Evolutionary conservation across 1,140 invertebrate genomes (phyloP).

Genomic region (Scaptomyza graminum): DNA sequence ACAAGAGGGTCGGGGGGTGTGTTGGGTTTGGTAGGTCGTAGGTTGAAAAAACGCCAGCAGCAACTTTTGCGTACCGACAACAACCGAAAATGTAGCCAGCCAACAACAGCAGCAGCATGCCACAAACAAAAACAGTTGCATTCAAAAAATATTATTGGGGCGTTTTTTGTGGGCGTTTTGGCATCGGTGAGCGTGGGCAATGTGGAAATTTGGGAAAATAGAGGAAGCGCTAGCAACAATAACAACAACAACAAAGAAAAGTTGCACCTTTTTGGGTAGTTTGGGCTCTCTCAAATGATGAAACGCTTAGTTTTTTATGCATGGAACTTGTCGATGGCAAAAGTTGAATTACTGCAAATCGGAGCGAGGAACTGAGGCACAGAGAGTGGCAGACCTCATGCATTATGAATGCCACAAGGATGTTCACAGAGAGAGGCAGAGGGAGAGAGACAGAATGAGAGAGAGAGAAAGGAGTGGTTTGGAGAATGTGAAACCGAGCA

Average conservation of each 20-base stretch:
- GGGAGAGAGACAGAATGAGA: background rate
- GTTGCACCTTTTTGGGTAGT: constrained; percentile 41
- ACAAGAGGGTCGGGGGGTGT: constrained; percentile 1
- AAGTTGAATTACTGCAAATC: constrained; percentile 46
- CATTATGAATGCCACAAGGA: constrained; percentile 36
- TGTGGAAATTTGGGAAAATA: constrained; percentile 32
- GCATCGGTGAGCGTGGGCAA: constrained; percentile 18
- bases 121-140: constrained; percentile 24
- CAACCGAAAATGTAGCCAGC: constrained; percentile 23
- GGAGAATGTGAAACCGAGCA: background rate
- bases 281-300: constrained; percentile 37
- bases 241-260: constrained; percentile 20
- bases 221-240: constrained; percentile 18
- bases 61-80: constrained; percentile 42
- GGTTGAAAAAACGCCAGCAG: constrained; percentile 30
- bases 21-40: constrained; percentile 5
- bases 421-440: no score
- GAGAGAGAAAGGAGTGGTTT: background rate
- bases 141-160: constrained; percentile 51
- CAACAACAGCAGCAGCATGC: constrained; percentile 3
- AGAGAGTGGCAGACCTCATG: constrained; percentile 4
- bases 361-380: background rate
- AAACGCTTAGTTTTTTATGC: constrained; percentile 52
- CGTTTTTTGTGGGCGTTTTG: constrained; percentile 31
- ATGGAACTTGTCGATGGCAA: constrained; percentile 51